phyloP scores from a whole-genome alignment of 1,140 invertebrate genomes.

The Ceratoteleas bidentatus region DNA sequence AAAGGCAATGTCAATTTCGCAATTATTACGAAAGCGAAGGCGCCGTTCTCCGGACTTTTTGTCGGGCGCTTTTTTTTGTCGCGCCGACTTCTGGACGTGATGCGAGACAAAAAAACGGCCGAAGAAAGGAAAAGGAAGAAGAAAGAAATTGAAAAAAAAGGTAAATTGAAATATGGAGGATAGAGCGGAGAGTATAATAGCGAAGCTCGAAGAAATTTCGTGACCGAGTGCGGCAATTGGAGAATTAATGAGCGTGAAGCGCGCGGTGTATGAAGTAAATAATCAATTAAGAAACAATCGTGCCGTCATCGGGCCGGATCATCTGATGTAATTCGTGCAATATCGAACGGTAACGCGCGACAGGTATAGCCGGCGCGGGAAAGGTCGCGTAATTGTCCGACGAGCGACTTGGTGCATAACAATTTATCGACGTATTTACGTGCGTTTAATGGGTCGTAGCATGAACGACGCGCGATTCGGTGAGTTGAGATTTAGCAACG shows the following conservation, averaged over 20 bases:
- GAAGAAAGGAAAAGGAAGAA: no score
- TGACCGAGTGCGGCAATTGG: background rate
- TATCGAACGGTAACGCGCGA: conserved; percentile 40
- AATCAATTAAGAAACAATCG: conserved; percentile 48
- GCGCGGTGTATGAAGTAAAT: conserved; percentile 26
- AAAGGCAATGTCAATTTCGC: no score
- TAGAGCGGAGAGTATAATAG: no score
- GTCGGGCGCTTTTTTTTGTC: no score
- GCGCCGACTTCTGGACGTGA: no score
- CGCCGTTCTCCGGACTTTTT: no score
- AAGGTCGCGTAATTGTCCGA: conserved; percentile 60
- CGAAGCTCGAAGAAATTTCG: no score
- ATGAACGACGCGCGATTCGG: conserved; percentile 54
- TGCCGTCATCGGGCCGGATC: conserved; percentile 16
- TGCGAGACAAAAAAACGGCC: no score
- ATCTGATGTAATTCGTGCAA: conserved; percentile 42
- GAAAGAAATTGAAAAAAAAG: no score
- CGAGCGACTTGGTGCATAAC: conserved; percentile 52
- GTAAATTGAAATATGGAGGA: background rate
- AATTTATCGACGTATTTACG: conserved; percentile 56
- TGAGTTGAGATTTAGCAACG: conserved; percentile 46
- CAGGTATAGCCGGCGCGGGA: conserved; percentile 16
- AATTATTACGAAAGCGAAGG: no score
- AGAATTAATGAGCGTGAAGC: conserved; percentile 23
- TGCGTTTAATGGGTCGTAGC: conserved; percentile 58